Evolutionary conservation across 2,113 vertebrate genomes (phyloP).

Genomic region (Bungarus multicinctus): DNA sequence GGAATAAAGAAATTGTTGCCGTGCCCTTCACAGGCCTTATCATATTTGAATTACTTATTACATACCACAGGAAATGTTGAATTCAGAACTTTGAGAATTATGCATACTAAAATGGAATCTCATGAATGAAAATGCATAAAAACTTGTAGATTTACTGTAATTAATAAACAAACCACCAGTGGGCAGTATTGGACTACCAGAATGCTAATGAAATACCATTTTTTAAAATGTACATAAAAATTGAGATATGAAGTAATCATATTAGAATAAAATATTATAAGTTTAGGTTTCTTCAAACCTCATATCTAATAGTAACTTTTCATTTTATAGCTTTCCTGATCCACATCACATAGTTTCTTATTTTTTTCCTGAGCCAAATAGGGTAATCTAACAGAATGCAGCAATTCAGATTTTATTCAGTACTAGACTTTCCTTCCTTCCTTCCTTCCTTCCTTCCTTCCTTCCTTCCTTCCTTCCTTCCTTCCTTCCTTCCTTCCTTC

Average conservation of each 20-base stretch:
- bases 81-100: background rate
- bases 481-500: no score
- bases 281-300: background rate
- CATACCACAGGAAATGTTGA: background rate
- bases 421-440: background rate
- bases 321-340: background rate
- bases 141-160: background rate
- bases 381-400: background rate
- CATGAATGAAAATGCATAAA: background rate
- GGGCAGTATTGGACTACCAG: constrained; percentile 21
- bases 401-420: background rate
- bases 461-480: background rate
- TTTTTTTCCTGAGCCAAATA: background rate
- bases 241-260: background rate
- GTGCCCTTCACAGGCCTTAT: background rate
- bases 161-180: constrained; percentile 9
- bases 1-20: background rate
- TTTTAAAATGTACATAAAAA: background rate
- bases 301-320: background rate
- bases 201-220: background rate
- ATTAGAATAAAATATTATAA: background rate
- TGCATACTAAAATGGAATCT: background rate
- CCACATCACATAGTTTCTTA: background rate
- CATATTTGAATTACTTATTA: background rate
- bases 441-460: no score